Evolutionary conservation across 2,113 vertebrate species (phyloP), one percentile per base, ranked within the genome.

Genomic region (Macaca mulatta): DNA sequence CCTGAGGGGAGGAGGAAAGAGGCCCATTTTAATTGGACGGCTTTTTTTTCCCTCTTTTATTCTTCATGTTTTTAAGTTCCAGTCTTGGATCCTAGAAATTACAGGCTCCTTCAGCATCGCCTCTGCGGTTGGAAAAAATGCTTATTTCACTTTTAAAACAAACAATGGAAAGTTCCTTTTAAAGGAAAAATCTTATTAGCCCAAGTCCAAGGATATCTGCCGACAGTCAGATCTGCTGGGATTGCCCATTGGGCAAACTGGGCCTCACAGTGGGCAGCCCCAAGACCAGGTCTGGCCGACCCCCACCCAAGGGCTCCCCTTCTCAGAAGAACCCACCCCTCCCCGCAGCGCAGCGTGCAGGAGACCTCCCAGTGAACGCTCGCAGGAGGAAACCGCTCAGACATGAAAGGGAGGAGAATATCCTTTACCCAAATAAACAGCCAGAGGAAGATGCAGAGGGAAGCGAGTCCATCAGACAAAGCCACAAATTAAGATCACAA

Each of bases 111-210:
- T 97, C 93, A 94, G 97, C 98, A 97, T 98, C 9, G 94, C 96
- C 91, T 92, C 96, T 97, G 98, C 48, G 98, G 98, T 98, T 97
- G 98, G 97, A 98, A 98, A 98, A 98, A 98, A 97, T 97, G 97
- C 97, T 97, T 97, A 97, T 97, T 98, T 98, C 98, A 98, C 98
- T 98, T 98, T 98, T 98, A 97, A 97, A 98, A 98, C 98, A 98
- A 98, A 98, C 98, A 98, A 98, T 97, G 98, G 98, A 98, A 98
- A 98, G 98, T 98, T 98, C 97, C 93, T 98, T 98, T 98, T 96
- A 94, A 97, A 97, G 95, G 91, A 93, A 96, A 98, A 97, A 93
- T 96, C 97, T 96, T 97, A 98, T 98, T 98, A 97, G 93, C 97
- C 93, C 89, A 97, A 97, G 94, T 94, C 97, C 90, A 93, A 94